These are phyloP conservation scores for Phortica okadai DNA, from an alignment of 2,888 invertebrate genomes.

Conservation along the genomic window DNA sequence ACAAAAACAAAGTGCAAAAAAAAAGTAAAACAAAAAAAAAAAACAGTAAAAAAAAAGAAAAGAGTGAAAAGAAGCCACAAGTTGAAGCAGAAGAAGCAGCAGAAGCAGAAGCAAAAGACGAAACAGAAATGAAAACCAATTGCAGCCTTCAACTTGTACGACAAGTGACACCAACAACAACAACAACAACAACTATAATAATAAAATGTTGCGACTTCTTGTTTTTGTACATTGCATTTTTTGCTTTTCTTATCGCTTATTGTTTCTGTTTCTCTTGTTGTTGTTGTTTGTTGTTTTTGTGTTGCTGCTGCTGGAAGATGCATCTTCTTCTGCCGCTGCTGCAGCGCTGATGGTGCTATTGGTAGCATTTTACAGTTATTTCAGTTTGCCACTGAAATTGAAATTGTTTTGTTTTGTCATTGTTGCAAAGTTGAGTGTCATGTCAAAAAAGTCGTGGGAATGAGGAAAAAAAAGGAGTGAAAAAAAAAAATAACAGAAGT, in stretches of 20 bases:
- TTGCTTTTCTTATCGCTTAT: neutral
- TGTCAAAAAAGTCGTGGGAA: conserved; percentile 26
- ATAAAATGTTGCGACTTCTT: neutral
- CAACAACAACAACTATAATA: neutral
- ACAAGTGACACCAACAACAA: conserved; percentile 41
- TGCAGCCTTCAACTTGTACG: conserved; percentile 52
- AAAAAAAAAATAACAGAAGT: too few species aligned
- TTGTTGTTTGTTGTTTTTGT: conserved; percentile 6
- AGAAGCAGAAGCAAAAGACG: conserved; percentile 1
- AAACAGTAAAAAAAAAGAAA: neutral
- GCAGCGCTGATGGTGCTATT: too few species aligned
- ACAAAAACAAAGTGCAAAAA: neutral
- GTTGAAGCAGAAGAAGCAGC: neutral
- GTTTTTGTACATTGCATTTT: neutral
- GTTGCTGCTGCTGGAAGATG: neutral
- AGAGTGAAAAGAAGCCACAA: neutral
- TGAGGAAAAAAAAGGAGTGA: too few species aligned
- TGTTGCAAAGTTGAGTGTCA: neutral
- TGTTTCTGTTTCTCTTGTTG: neutral
- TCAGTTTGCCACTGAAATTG: conserved; percentile 13
- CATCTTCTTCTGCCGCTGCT: too few species aligned
- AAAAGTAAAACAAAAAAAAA: too few species aligned
- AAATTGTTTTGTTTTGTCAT: conserved; percentile 9
- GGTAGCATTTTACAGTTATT: conserved; percentile 9
- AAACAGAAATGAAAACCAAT: conserved; percentile 31